Evolutionary conservation across 23 tunicate genomes (phyloP).

Genomic region (Aplidium turbinatum): DNA sequence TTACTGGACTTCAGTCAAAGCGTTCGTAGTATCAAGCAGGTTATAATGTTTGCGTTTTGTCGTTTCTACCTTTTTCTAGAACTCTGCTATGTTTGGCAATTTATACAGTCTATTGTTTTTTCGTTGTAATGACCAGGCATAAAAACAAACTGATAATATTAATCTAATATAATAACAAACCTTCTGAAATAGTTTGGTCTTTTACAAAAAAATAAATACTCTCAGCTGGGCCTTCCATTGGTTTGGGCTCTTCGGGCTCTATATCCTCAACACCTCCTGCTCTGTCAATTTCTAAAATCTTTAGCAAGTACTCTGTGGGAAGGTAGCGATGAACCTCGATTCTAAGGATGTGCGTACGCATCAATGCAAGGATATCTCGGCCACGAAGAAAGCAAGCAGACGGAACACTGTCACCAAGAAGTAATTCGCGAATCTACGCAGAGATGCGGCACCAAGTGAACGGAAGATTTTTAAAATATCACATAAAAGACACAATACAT

Average conservation of each 20-base stretch:
- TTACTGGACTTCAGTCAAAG: too few species aligned
- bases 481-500: background rate
- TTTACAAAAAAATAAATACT: too few species aligned
- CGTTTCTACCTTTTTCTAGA: too few species aligned
- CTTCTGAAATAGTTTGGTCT: background rate
- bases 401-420: constrained; percentile 37
- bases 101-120: too few species aligned
- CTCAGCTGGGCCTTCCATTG: constrained; percentile 39
- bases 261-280: background rate
- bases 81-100: too few species aligned
- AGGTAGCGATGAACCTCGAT: constrained; percentile 54
- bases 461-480: background rate
- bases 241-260: constrained; percentile 50
- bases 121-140: background rate
- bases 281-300: constrained; percentile 30
- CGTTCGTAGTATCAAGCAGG: too few species aligned
- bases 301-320: constrained; percentile 42
- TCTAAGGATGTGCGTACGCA: constrained; percentile 47
- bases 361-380: constrained; percentile 44
- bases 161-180: background rate
- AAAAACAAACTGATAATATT: background rate
- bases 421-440: constrained; percentile 46
- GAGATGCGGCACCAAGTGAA: background rate
- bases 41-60: too few species aligned
- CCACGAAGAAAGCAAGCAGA: constrained; percentile 67